Evolutionary conservation across 2,797 vertebrate species (phyloP), one percentile per base, ranked within the genome.

Genomic region (Thamnophis elegans): DNA sequence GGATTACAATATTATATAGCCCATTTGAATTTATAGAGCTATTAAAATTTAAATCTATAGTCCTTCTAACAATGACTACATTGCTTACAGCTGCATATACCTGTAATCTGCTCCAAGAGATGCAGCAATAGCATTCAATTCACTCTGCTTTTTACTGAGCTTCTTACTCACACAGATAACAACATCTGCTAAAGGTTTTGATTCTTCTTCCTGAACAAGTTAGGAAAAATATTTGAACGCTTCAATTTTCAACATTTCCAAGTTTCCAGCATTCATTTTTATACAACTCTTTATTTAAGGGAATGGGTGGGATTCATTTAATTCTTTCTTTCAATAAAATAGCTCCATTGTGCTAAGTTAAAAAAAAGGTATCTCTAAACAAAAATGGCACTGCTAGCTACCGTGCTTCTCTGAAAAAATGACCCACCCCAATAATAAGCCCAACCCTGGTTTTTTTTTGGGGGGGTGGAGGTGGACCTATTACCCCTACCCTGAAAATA

Each of bases 91-190:
- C 0, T 89, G 51, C 0, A 78, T 26, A 36, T 97, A 99, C 99
- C 99, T 99, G 98, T 98, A 99, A 89, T 99, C 99, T 55, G 99
- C 99, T 91, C 99, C 99, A 8, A 99, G 98, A 0, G 99, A 99
- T 86, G 98, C 98, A 91, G 99, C 99, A 3, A 98, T 92, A 55
- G 98, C 98, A 16, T 99, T 99, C 47, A 99, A 97, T 87, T 99
- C 98, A 89, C 98, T 97, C 95, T 99, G 99, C 97, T 98, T 99
- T 97, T 98, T 99, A 95, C 97, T 97, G 87, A 99, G 98, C 93
- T 99, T 99, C 97, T 99, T 99, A 94, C 98, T 99, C 87, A 99
- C 98, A 96, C 97, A 99, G 82, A 99, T 96, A 92, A 99, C 98
- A 60, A 98, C 98, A 85, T 97, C 96, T 1, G 93, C 93, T 85